Conservation (phyloP, 23 tunicate species). For the Ascidia mentula region DNA sequence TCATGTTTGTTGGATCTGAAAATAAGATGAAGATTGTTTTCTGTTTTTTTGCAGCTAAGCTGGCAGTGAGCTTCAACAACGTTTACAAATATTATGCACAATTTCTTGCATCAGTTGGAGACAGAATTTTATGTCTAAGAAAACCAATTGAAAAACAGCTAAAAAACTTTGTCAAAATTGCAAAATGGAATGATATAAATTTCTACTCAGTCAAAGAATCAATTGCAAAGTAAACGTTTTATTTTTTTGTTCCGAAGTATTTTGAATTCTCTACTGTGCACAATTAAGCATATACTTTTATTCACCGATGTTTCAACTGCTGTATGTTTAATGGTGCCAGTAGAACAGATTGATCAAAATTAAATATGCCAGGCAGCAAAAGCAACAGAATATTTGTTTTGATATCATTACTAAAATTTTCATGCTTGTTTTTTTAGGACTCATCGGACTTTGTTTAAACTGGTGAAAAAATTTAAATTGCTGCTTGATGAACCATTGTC, state of each 20-base stretch:
- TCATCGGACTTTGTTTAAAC: slow-evolving; percentile 73
- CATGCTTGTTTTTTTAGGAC: slow-evolving; percentile 24
- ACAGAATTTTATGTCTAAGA: slow-evolving; percentile 36
- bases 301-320: no score
- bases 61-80: slow-evolving; percentile 38
- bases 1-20: no score
- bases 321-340: no score
- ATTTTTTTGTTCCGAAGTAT: no score
- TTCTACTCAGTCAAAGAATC: slow-evolving; percentile 69
- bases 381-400: no score
- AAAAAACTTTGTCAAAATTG: slow-evolving; percentile 69
- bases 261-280: no score
- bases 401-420: background rate
- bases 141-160: slow-evolving; percentile 80
- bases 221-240: slow-evolving; percentile 29
- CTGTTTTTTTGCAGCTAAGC: slow-evolving; percentile 19
- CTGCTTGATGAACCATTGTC: slow-evolving; percentile 46
- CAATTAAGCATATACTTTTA: no score
- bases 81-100: slow-evolving; percentile 58
- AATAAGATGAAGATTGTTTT: no score
- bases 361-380: no score
- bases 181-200: slow-evolving; percentile 82
- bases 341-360: no score
- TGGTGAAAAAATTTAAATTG: slow-evolving; percentile 42
- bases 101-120: slow-evolving; percentile 15